Base-by-base conservation (phyloP, 1,140 invertebrate genomes). In the Trigoniulus corallinus region DNA sequence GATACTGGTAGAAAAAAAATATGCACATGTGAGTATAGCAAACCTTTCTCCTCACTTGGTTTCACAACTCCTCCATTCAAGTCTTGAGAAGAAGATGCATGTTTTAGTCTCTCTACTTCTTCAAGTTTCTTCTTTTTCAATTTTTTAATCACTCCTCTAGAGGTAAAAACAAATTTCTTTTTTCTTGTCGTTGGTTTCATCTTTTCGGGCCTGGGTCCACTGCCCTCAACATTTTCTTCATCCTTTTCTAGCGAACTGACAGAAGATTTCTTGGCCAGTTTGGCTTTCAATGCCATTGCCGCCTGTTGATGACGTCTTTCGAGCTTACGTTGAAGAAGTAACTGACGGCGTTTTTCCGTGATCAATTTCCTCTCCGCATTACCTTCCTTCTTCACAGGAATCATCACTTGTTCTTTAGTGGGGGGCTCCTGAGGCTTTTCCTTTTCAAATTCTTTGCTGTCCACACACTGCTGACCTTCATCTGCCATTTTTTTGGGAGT, bases 401-500 rank as follows among this genome's bases (percentile, higher is more conserved):
- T 4, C 18, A 12, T 39, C 1, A 50, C 7, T 27, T 57, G 7
- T 34, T 34, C 29, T 7, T 34, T 34, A 51, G 3, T 53, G 29
- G 23, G 53, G 55, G 39, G 53, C 52, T 26, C 54, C 51, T 22
- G 54, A 56, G 24, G 44, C n/a, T 26, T 18, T 47, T 18, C 21
- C 48, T 24, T 1, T 37, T n/a, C 15, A 21, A 23, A 10, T 13
- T 23, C 27, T 42, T 43, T 27, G n/a, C n/a, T 51, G 24, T 37
- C 18, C 1, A 25, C 22, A 22, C 2, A n/a, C 21, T 3, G 18
- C 42, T 10, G 21, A 20, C 1, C 18, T 12, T 15, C 24, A n/a
- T 26, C 50, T n/a, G n/a, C 3, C n/a, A 24, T 13, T 23, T 7
- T 20, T 22, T 27, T 20, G 12, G 49, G 39, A 34, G 49, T 74